Conservation (phyloP, 2,888 invertebrate genomes). For the Metopia argyrocephala region DNA sequence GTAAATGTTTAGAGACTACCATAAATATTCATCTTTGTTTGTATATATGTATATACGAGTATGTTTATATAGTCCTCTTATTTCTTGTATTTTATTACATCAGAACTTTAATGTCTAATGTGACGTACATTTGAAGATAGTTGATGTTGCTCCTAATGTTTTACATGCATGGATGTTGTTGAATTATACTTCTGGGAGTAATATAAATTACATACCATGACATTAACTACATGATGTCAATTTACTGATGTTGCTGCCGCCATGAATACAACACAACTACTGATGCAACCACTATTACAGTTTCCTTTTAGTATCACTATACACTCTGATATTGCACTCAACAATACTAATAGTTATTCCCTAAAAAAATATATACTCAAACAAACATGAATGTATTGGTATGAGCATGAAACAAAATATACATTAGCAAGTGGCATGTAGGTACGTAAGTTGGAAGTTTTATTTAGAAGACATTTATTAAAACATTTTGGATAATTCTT, state of each 20-base stretch:
- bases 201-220: constrained; percentile 61
- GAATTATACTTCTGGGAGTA: constrained; percentile 60
- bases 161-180: constrained; percentile 51
- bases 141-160: constrained; percentile 30
- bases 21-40: no score
- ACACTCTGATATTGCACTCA: neutral
- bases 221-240: constrained; percentile 59
- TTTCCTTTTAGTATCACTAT: neutral
- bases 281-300: neutral
- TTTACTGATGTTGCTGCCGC: constrained; percentile 42
- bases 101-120: constrained; percentile 20
- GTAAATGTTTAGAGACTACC: no score
- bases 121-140: constrained; percentile 8
- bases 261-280: neutral
- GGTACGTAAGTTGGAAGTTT: no score
- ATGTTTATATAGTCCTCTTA: neutral
- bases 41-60: neutral
- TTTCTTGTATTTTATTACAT: constrained; percentile 22
- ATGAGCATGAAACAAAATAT: no score
- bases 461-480: no score
- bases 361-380: neutral
- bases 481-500: no score
- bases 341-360: neutral
- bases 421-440: no score
- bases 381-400: neutral